Percentiles rank a stretch among this genome's conserved stretches.
phyloP scores from a whole-genome alignment of 2,797 vertebrate species.

The Notolabrus celidotus region DNA sequence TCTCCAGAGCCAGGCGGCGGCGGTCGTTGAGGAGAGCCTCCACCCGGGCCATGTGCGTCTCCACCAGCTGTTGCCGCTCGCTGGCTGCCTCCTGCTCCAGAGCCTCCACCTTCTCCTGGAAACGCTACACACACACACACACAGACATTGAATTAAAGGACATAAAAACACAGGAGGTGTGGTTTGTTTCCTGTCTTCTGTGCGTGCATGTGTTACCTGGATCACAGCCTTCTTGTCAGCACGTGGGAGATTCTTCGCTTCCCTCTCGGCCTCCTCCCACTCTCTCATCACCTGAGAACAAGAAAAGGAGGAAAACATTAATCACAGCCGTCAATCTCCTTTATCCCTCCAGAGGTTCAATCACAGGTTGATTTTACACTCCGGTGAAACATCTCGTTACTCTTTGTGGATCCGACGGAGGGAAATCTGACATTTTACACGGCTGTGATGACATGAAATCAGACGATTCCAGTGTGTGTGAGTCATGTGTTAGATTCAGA shows the following conservation, averaged over 20 bases:
- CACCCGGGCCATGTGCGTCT: constrained; percentile 98
- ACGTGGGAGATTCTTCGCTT: constrained; percentile 96
- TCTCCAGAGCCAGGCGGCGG: constrained; percentile 94
- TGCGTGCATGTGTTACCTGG: constrained; percentile 85
- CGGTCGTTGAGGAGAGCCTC: constrained; percentile 97
- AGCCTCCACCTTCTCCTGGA: constrained; percentile 98
- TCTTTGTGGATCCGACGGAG: constrained; percentile 14
- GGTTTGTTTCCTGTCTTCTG: background rate
- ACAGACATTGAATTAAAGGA: background rate
- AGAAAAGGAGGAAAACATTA: constrained; percentile 46
- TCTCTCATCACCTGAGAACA: constrained; percentile 95
- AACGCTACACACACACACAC: constrained; percentile 84
- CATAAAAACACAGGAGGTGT: background rate
- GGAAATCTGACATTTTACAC: constrained; percentile 13
- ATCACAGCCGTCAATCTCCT: background rate
- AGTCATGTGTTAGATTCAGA: constrained; percentile 9
- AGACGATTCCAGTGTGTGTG: background rate
- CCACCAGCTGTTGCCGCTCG: constrained; percentile 96
- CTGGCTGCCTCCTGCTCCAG: constrained; percentile 97
- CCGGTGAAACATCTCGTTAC: constrained; percentile 8
- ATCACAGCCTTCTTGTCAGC: constrained; percentile 98
- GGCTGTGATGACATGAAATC: background rate
- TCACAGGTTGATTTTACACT: constrained; percentile 10
- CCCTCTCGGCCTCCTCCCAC: constrained; percentile 97
- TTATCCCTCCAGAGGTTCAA: background rate